Base-by-base conservation (phyloP, 2,113 vertebrate species). In the Cyanoliseus patagonus region DNA sequence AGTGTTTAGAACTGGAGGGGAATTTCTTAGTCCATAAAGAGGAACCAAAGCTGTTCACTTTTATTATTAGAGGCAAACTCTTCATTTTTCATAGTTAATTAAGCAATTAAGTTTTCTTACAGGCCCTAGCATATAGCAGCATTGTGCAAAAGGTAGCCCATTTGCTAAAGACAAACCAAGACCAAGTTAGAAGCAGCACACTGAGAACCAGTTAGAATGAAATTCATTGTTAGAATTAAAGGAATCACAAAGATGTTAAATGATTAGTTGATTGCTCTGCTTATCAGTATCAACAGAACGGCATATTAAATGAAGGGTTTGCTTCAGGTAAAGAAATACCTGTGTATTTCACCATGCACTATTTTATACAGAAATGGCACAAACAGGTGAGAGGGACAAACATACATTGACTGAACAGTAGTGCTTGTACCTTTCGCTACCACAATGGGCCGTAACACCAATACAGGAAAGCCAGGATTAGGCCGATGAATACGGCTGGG, bases 401-500 rank as follows among this genome's bases (percentile, higher is more conserved):
- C 98, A 98, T 97, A 99, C 98, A 98, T 95, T 67, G 97, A 98
- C 97, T 98, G 97, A 97, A 98, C 98, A 98, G 97, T 96, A 98
- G 98, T 98, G 98, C 98, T 98, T 99, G 98, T 99, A 99, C 99
- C 99, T 99, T 99, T 99, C 98, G 98, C 99, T 99, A 99, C 99
- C 99, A 99, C 98, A 99, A 99, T 98, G 99, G 99, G 99, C 99
- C 98, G 99, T 99, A 99, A 99, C 99, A 99, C 99, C 99, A 99
- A 99, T 99, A 99, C 98, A 99, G 99, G 99, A 99, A 99, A 99
- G 98, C 99, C 99, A 99, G 99, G 99, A 99, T 98, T 98, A 99
- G 99, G 98, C 99, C 99, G 98, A 99, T 99, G 99, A 99, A 99
- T 98, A 99, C 98, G 99, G 99, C 99, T 99, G 98, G 99, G 99